phyloP scores from a whole-genome alignment of 2,797 vertebrate species.

The Gymnocypris eckloni region DNA sequence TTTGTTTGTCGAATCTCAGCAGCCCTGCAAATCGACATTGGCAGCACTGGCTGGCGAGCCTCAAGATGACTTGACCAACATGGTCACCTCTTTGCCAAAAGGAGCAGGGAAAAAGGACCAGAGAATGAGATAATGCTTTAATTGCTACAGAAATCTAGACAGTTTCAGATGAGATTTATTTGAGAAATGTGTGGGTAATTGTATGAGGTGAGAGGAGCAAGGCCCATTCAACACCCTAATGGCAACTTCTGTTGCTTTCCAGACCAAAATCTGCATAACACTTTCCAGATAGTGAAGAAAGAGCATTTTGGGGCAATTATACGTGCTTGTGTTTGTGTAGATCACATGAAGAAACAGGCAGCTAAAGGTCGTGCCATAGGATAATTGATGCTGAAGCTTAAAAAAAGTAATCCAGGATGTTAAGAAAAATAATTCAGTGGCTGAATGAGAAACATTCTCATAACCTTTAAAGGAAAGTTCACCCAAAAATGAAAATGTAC shows the following conservation, averaged over 20 bases:
- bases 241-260: conserved; percentile 70
- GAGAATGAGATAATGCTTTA: conserved; percentile 76
- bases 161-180: conserved; percentile 70
- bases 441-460: conserved; percentile 59
- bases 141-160: conserved; percentile 77
- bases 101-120: conserved; percentile 66
- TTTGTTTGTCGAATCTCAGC: conserved; percentile 78
- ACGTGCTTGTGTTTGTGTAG: conserved; percentile 62
- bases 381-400: conserved; percentile 73
- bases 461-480: conserved; percentile 57
- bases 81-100: conserved; percentile 72
- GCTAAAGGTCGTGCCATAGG: conserved; percentile 54
- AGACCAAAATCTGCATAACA: conserved; percentile 48
- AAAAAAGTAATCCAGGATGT: conserved; percentile 62
- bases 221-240: conserved; percentile 67
- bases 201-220: conserved; percentile 62
- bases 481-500: conserved; percentile 28
- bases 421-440: conserved; percentile 66
- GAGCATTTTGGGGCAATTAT: conserved; percentile 62
- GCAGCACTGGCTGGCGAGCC: conserved; percentile 76
- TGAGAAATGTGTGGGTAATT: conserved; percentile 74
- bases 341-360: conserved; percentile 56
- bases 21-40: conserved; percentile 73
- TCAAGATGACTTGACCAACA: conserved; percentile 76
- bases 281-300: conserved; percentile 58